Evolutionary conservation across 2,888 invertebrate genomes (phyloP), one percentile per base, ranked within the genome.

Genomic region (Drosophila gaucha): DNA sequence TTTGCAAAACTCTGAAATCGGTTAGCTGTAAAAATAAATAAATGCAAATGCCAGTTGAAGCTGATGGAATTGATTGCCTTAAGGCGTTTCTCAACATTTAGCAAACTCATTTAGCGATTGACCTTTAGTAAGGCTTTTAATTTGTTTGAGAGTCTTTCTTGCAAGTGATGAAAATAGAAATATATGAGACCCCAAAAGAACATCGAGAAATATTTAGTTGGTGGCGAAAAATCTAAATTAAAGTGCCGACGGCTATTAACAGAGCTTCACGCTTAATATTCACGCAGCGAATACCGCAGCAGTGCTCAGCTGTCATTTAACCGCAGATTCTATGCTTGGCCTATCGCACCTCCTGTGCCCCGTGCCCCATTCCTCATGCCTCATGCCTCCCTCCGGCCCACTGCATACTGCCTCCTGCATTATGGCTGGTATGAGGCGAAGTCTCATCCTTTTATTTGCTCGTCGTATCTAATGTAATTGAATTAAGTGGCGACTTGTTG

Each of bases 401-500:
- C n/a, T n/a, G n/a, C n/a, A n/a, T n/a, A n/a, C n/a, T n/a, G n/a
- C n/a, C n/a, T 30, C 30, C 30, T 30, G 31, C 31, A n/a, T n/a
- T n/a, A 16, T 12, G 9, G 14, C 20, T 31, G 22, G 22, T 36
- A 44, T 33, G 26, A 35, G 43, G 5, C 28, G 16, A 30, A 26
- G 16, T 28, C 69, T 65, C 77, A 55, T 70, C 52, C 62, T 57
- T 50, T 55, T 58, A 59, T 68, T 78, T 74, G 67, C 64, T 64
- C 68, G 66, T 71, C 72, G 70, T 80, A 82, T 73, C 78, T 83
- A 80, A 82, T 87, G 80, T 86, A 83, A 86, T 86, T 86, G 79
- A 86, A 87, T 86, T 86, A 86, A 87, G 85, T 87, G 85, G 83
- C 87, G 80, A 86, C 86, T 87, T 86, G 86, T 86, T 87, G 86